These are phyloP conservation scores for Notodonta dromedarius DNA, from an alignment of 2,888 invertebrate genomes.

Conservation along the genomic window DNA sequence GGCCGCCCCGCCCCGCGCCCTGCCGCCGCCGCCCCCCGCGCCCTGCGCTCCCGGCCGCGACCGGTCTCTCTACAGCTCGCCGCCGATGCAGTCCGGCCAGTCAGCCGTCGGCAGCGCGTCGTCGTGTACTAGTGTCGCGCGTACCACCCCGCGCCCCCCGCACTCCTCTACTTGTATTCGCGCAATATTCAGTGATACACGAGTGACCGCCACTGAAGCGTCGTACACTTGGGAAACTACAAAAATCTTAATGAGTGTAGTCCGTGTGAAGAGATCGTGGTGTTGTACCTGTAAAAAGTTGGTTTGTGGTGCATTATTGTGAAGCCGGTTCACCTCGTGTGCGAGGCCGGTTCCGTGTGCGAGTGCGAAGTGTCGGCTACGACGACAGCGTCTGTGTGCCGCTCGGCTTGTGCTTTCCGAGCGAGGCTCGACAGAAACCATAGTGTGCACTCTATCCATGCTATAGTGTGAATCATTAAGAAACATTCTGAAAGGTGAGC, in stretches of 20 bases:
- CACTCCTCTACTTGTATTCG: conserved; percentile 49
- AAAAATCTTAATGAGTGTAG: conserved; percentile 37
- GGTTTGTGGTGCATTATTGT: conserved; percentile 53
- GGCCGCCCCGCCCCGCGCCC: conserved; percentile 21
- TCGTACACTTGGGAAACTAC: conserved; percentile 45
- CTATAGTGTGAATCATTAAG: conserved; percentile 40
- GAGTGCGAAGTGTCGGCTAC: conserved; percentile 44
- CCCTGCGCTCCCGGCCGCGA: conserved; percentile 30
- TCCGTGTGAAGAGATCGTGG: conserved; percentile 34
- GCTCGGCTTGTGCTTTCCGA: conserved; percentile 36
- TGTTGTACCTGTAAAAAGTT: conserved; percentile 32
- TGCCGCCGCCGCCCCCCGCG: conserved; percentile 22
- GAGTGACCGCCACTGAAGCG: conserved; percentile 40
- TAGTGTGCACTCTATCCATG: conserved; percentile 23
- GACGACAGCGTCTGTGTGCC: conserved; percentile 43
- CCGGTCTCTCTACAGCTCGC: conserved; percentile 43
- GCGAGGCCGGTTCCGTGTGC: conserved; percentile 60
- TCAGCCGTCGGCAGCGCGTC: conserved; percentile 51
- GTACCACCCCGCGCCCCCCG: conserved; percentile 34
- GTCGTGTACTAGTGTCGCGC: conserved; percentile 10
- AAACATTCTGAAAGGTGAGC: conserved; percentile 56
- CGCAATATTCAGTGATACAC: conserved; percentile 41
- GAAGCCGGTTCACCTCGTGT: conserved; percentile 60
- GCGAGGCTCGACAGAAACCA: conserved; percentile 33
- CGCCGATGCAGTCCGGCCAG: conserved; percentile 48